Evolutionary conservation across 2,888 invertebrate genomes (phyloP).

Genomic region (Tenthredo distinguenda): DNA sequence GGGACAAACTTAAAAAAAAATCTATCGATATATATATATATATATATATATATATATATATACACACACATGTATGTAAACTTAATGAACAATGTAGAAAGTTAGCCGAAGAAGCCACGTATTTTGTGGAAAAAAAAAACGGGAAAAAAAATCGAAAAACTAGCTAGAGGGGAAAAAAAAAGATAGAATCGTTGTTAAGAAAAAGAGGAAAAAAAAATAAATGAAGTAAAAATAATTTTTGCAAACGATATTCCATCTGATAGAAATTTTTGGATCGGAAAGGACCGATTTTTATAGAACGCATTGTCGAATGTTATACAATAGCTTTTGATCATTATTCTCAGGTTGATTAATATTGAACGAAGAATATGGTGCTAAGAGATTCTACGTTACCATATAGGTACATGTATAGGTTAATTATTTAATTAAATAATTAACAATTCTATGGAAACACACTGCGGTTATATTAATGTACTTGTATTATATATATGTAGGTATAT

Average conservation of each 20-base stretch:
- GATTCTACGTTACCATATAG: not conserved
- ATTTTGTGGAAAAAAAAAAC: no score
- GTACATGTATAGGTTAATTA: not conserved
- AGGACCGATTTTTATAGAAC: not conserved
- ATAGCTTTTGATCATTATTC: not conserved
- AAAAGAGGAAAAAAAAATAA: not conserved
- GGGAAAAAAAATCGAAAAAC: no score
- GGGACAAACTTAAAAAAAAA: not conserved
- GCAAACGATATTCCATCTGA: not conserved
- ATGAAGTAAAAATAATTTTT: not conserved
- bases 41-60: not conserved
- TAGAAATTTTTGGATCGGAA: not conserved
- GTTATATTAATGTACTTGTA: constrained; percentile 42
- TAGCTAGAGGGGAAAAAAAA: not conserved
- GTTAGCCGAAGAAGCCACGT: not conserved
- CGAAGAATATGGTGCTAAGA: constrained; percentile 7
- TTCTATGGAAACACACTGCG: not conserved
- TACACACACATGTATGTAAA: not conserved
- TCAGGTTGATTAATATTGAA: not conserved
- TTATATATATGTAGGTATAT: not conserved
- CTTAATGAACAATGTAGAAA: not conserved
- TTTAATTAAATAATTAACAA: not conserved
- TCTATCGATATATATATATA: not conserved
- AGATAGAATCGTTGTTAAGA: not conserved
- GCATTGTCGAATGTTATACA: not conserved